These are phyloP conservation scores for Hippotragus niger DNA, from an alignment of 2,113 vertebrate genomes.

Conservation along the genomic window DNA sequence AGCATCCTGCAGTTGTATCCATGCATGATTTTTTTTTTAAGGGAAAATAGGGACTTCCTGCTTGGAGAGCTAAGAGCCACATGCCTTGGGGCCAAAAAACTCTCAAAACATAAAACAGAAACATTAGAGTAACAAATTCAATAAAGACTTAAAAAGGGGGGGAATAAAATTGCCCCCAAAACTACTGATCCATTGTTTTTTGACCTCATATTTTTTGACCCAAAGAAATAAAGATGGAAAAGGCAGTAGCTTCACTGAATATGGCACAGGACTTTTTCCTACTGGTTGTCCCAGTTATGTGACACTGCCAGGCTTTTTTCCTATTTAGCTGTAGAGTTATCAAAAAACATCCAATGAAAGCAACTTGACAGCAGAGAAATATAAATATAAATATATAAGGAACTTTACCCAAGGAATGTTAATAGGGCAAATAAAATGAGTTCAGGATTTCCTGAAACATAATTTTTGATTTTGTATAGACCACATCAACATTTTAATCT, in stretches of 20 bases:
- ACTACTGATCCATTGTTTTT: neutral
- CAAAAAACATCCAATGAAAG: neutral
- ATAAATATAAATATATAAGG: neutral
- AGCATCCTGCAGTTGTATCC: neutral
- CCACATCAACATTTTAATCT: neutral
- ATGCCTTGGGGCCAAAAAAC: neutral
- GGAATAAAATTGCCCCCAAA: neutral
- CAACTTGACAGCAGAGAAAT: neutral
- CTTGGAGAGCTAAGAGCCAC: neutral
- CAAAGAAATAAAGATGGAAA: neutral
- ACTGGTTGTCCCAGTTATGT: neutral
- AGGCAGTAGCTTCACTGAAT: neutral
- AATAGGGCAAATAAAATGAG: neutral
- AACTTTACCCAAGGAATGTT: neutral
- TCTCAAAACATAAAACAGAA: neutral
- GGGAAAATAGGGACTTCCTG: neutral
- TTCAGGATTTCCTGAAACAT: neutral
- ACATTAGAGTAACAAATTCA: neutral
- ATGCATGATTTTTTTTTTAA: neutral
- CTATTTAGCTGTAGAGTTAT: neutral
- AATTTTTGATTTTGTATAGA: neutral
- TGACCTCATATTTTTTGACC: neutral
- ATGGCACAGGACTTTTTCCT: neutral
- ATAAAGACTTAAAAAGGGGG: neutral
- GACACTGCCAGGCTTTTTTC: neutral